Conservation (phyloP, 2,113 vertebrate genomes). For the Sardina pilchardus region DNA sequence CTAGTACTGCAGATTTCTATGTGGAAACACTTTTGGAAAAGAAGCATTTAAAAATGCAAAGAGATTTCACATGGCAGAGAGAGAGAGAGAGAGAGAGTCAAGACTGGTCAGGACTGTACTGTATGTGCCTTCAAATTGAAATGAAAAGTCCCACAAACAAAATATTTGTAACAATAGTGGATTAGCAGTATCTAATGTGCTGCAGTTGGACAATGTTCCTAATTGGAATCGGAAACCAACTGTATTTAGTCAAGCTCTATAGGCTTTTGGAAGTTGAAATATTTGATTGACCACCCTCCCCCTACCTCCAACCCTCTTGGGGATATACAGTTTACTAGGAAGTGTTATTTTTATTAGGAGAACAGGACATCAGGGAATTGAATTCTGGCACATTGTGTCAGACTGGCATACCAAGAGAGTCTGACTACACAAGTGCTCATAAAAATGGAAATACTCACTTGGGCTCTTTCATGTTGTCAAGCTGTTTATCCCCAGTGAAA, state of each 20-base stretch:
- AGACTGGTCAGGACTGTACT: no score
- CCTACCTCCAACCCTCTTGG: neutral
- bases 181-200: neutral
- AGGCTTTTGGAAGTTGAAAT: neutral
- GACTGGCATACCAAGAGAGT: neutral
- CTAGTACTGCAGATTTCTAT: neutral
- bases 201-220: neutral
- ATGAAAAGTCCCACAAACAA: neutral
- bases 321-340: neutral
- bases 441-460: neutral
- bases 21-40: neutral
- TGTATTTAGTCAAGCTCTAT: neutral
- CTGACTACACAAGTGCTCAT: neutral
- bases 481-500: constrained; percentile 33
- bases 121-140: neutral
- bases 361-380: neutral
- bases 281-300: neutral
- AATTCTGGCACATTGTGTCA: neutral
- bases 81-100: no score
- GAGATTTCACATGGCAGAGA: no score
- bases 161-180: neutral
- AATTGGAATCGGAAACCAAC: neutral
- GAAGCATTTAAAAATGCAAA: neutral
- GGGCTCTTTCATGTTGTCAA: constrained; percentile 17
- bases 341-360: neutral